Base-by-base conservation (phyloP, 2,113 vertebrate species). In the Noturus placidus region DNA sequence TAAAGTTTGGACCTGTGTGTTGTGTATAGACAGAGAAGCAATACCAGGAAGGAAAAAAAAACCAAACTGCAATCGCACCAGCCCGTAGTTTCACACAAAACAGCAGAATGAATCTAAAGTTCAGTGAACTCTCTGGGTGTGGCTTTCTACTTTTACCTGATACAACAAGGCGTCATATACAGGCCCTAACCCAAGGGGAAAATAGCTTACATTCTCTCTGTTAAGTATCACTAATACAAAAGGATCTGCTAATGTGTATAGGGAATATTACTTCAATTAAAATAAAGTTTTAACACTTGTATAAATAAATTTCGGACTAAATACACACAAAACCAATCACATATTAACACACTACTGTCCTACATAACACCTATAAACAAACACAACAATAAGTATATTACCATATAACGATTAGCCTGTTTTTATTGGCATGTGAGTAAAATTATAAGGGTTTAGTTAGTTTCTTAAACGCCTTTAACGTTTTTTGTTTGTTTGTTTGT, bases 41-140 rank as follows among this genome's bases (percentile, higher is more conserved):
- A 27, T 46, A 9, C 38, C 69, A 57, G 86, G 84, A 91, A 89
- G 46, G 78, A 88, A 67, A 92, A 93, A 67, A 92, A 93, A 93
- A n/a, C n/a, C 93, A 93, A 42, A 54, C 87, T 86, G 86, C 82
- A 86, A 88, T 88, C 90, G 78, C 11, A 0, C 69, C 5, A n/a
- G 33, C 67, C 17, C 74, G 86, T 56, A 86, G 69, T 88, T 85
- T 85, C 82, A 88, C 63, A 85, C 35, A 56, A 50, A 54, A 17
- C 63, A 56, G 59, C 52, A 46, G 38, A 77, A 77, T 67, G 19
- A 84, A 82, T 15, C 65, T 70, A 72, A 77, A 92, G 93, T 93
- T 94, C 92, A 92, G 87, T 93, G 93, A 94, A 91, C 93, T 84
- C 87, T 65, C 27, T 87, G 91, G 93, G 93, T 91, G 94, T 92